Evolutionary conservation across 23 tunicate genomes (phyloP).

Genomic region (Oikopleura vanhoeffeni): DNA sequence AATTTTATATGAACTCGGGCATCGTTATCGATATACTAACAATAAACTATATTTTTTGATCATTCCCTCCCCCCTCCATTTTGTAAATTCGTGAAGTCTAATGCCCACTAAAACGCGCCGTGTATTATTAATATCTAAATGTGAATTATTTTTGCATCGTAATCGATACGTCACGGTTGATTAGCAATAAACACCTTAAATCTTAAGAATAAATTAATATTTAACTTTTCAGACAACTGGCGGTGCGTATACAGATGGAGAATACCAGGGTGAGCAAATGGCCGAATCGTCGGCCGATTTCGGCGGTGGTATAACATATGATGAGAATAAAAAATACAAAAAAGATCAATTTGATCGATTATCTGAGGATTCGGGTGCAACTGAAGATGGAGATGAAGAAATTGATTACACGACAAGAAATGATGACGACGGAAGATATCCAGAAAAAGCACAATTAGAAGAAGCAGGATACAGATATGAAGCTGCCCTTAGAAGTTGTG

Average conservation of each 20-base stretch:
- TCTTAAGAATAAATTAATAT: no score
- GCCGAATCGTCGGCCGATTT: not conserved
- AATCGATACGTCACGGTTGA: no score
- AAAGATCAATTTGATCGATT: not conserved
- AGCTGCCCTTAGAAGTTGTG: not conserved
- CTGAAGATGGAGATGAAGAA: constrained; percentile 10
- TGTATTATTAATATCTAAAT: no score
- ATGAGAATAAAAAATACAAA: not conserved
- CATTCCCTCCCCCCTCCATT: no score
- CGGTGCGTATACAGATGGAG: not conserved
- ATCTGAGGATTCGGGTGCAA: not conserved
- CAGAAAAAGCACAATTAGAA: constrained; percentile 13
- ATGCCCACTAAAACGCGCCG: no score
- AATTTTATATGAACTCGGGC: no score
- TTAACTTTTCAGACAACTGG: constrained; percentile 10
- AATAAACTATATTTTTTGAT: no score
- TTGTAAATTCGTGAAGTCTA: no score
- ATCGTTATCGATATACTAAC: no score
- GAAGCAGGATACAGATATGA: constrained; percentile 14
- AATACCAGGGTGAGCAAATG: not conserved
- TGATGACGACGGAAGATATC: constrained; percentile 9
- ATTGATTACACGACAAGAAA: not conserved
- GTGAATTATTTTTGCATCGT: no score
- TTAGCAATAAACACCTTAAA: no score
- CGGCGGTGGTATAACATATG: constrained; percentile 3